Base-by-base conservation (phyloP, 2,797 vertebrate genomes). In the Sparus aurata region DNA sequence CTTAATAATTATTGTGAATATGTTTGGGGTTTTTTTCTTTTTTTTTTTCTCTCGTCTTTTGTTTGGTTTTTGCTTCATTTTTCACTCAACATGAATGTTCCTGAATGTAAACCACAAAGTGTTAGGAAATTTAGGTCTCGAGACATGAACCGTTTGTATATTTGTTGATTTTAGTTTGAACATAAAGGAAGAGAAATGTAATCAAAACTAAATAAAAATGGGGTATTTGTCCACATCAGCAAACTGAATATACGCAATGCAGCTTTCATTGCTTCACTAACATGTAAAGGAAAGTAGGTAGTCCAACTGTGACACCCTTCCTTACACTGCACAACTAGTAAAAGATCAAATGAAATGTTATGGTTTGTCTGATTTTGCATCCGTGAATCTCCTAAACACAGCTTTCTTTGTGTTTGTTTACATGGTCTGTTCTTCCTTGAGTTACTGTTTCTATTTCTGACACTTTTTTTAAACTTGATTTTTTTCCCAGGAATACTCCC, bases 61-160 rank as follows among this genome's bases (percentile, higher is more conserved):
- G 60, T 87, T 85, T 94, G 69, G 67, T 85, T 88, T 73, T 61
- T 69, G 63, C 82, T 83, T 95, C 30, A 73, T 84, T 96, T 96
- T 96, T 96, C 95, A 95, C 96, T 97, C 95, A 95, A 96, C 95
- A 95, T 97, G 96, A 98, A 96, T 96, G 97, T 97, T 97, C 95
- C 96, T 97, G 97, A 99, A 98, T 98, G 96, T 98, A 97, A 93
- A 96, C 96, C 95, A 96, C 95, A 93, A 96, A 96, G 94, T 96
- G 94, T 97, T 96, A 90, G 86, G 82, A 85, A 64, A 74, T 81
- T 88, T 91, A 87, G 89, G 75, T 91, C 88, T 91, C 76, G 38
- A 85, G 80, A 82, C 76, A 88, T 82, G 25, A 81, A 85, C 78
- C 64, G 3, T 91, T 90, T 89, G 87, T 92, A 83, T 91, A 89